A percentile compares a stretch with the other conserved stretches of the same genome.
Evolutionary conservation across 2,113 vertebrate genomes (phyloP).

Genomic region (Melierax canorus): DNA sequence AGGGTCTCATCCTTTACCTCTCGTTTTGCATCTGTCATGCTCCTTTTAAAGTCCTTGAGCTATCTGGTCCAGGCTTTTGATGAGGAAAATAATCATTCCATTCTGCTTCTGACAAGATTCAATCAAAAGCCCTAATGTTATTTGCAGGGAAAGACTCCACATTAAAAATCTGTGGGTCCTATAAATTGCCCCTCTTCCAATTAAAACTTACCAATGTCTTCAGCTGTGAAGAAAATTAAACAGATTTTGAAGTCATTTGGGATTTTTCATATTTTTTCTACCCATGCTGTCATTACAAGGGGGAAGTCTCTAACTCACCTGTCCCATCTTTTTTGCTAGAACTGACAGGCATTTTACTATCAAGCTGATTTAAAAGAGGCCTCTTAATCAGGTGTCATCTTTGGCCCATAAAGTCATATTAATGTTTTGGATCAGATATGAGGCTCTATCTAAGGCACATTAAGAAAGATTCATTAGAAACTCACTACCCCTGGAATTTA

Average conservation of each 20-base stretch:
- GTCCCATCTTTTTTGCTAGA: background rate
- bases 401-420: constrained; percentile 60
- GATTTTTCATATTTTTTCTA: background rate
- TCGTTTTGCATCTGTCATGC: background rate
- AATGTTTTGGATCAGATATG: constrained; percentile 59
- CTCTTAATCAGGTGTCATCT: constrained; percentile 60
- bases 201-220: background rate
- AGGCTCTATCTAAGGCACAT: constrained; percentile 36
- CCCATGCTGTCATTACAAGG: background rate
- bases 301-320: background rate
- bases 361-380: constrained; percentile 50
- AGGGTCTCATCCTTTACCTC: background rate
- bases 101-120: background rate
- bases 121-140: background rate
- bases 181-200: background rate
- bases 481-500: constrained; percentile 54
- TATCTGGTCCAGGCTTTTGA: background rate
- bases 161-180: background rate
- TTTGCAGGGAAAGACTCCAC: background rate
- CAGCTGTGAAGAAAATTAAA: background rate
- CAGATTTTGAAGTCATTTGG: background rate
- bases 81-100: background rate
- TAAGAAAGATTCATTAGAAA: constrained; percentile 61
- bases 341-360: constrained; percentile 8
- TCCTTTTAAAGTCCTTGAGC: background rate